Evolutionary conservation across 2,113 vertebrate species (phyloP), one percentile per base, ranked within the genome.

Genomic region (Phoenicopterus ruber): DNA sequence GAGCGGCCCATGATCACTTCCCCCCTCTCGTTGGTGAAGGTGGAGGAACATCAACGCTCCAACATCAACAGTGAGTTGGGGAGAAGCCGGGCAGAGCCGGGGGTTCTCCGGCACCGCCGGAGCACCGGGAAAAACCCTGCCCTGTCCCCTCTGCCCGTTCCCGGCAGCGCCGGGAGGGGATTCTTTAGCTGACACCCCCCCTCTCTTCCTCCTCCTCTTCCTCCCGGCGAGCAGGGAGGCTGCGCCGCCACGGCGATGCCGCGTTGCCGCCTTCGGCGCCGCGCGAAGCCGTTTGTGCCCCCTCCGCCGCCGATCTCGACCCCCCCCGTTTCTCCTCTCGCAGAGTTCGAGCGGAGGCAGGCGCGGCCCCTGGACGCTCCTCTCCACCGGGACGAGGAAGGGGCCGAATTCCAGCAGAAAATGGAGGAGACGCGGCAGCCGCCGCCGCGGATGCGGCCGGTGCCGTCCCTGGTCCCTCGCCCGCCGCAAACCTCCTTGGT

Each of bases 401-500:
- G 97, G 88, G 96, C 20, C 11, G 97, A 97, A 57, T 95, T 98
- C 72, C 97, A 95, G 46, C 97, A 97, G 90, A 98, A 98, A 73
- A 70, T 97, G 83, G 98, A 99, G 88, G 98, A 98, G 67, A 97
- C 98, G 22, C 98, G 98, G 78, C 98, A 98, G 6, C 98, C 98
- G 49, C 98, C 98, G 2, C 98, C 98, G 11, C 98, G 99, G 76
- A 98, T 99, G 84, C 97, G 99, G 93, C 99, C 99, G 8, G 98
- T 99, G 69, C 99, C 99, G 5, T 98, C 99, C 66, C 98, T 99
- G 96, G 99, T 99, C 93, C 99, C 99, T 86, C 99, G 99, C 65
- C 99, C 99, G 1, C 99, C 99, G 4, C 98, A 99, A 82, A 99
- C 99, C 15, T 99, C 99, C 9, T 97, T 99, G 74, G 99, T 99